A percentile compares a stretch with the other conserved stretches of the same genome.
These are phyloP conservation scores for Lanius collurio DNA, from an alignment of 2,113 vertebrate species.

Conservation along the genomic window DNA sequence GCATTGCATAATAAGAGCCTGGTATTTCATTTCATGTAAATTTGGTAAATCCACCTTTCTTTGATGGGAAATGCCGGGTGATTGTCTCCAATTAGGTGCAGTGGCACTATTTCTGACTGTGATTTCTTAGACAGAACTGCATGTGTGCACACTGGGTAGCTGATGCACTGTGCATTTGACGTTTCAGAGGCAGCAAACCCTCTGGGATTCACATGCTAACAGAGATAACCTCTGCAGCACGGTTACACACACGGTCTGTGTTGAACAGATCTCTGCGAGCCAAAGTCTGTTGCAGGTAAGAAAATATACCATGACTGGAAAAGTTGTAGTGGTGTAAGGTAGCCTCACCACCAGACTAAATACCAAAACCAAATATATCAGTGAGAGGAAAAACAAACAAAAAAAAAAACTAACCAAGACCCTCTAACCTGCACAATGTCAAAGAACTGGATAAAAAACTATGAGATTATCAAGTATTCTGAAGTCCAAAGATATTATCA, in stretches of 20 bases:
- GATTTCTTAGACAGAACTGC: neutral
- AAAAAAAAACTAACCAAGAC: neutral
- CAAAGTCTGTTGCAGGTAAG: neutral
- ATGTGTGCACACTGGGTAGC: neutral
- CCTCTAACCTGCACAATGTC: neutral
- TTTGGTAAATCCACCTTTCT: neutral
- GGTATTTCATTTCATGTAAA: neutral
- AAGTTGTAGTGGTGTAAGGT: neutral
- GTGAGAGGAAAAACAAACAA: neutral
- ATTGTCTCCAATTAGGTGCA: neutral
- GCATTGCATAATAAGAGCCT: neutral
- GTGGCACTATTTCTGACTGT: neutral
- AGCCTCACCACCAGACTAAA: neutral
- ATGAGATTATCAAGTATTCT: neutral
- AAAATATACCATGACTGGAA: neutral
- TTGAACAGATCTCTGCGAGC: neutral
- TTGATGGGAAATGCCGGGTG: neutral
- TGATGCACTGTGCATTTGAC: neutral
- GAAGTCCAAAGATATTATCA: neutral
- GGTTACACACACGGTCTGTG: too few relatives aligned
- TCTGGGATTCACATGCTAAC: neutral
- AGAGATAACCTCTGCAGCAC: neutral
- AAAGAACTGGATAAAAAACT: neutral
- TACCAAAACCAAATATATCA: neutral
- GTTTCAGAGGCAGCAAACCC: neutral